Evolutionary conservation across 1,140 invertebrate genomes (phyloP).

Genomic region (Anastrepha obliqua): DNA sequence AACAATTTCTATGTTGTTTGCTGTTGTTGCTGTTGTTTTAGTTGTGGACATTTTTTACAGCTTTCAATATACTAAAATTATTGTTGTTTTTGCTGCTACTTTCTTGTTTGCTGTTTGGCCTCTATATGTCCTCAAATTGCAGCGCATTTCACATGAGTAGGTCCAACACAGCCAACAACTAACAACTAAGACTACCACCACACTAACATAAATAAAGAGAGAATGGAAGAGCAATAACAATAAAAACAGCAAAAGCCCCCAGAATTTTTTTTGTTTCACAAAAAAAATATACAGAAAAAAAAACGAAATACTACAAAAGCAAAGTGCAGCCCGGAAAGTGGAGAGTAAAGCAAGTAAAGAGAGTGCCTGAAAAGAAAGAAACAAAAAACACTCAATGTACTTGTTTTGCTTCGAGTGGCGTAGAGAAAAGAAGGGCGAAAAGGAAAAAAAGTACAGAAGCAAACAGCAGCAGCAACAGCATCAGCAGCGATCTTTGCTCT

Average conservation of each 20-base stretch:
- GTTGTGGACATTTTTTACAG: neutral
- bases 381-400: neutral
- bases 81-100: conserved; percentile 7
- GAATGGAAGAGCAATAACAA: conserved; percentile 30
- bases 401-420: conserved; percentile 18
- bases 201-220: neutral
- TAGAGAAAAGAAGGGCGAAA: neutral
- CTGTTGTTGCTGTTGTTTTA: neutral
- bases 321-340: neutral
- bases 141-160: conserved; percentile 50
- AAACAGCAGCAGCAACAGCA: neutral
- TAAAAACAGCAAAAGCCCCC: conserved; percentile 23
- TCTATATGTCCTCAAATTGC: conserved; percentile 46
- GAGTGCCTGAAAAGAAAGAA: neutral
- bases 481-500: conserved; percentile 1
- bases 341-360: neutral
- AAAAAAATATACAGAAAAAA: neutral
- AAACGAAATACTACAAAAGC: neutral
- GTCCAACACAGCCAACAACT: conserved; percentile 4
- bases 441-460: neutral
- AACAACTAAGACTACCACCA: neutral
- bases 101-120: conserved; percentile 40
- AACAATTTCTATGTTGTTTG: neutral
- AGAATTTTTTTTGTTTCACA: neutral
- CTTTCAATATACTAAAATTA: neutral